Evolutionary conservation across 2,888 invertebrate species (phyloP), one percentile per base, ranked within the genome.

Genomic region (Amiota minor): DNA sequence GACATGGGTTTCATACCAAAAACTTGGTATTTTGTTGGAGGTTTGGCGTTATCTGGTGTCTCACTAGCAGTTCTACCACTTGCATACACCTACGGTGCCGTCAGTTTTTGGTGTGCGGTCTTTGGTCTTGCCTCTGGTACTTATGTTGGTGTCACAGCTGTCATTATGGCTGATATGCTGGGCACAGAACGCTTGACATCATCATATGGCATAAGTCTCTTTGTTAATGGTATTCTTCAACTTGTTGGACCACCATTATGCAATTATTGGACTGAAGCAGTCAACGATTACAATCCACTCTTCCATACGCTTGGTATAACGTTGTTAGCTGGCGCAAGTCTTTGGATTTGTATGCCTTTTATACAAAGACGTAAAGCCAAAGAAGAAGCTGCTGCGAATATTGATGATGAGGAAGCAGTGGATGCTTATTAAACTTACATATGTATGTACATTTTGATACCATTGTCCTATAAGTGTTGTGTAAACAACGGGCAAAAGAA

Each of bases 91-190:
- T 96, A 95, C 86, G 86, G 90, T 0, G 91, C 92, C 67, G 91
- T 95, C 1, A 92, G 94, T 69, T 90, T 92, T 46, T 94, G 93
- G 85, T 96, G 96, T 88, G 93, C 93, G 0, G 85, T 94, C 0
- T 96, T 96, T 84, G 96, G 96, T 1, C 89, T 96, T 16, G 94
- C 96, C 2, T 96, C 96, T 0, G 96, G 96, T 11, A 92, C 94
- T 2, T 96, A 96, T 87, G 95, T 96, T 0, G 96, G 96, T 4
- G 94, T 96, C 14, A 96, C 96, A 0, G 96, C 96, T 0, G 93
- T 96, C 55, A 95, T 96, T 4, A 95, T 96, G 95, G 95, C 96
- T 0, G 96, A 96, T 85, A 93, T 96, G 93, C 87, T 96, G 9
- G 96, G 96, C 0, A 94, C 94, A 0, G 96, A 96, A 79, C 91